Percentiles rank a stretch among this genome's conserved stretches.
Evolutionary conservation across 1,140 invertebrate genomes (phyloP).

Genomic region (Leptinotarsa texana): DNA sequence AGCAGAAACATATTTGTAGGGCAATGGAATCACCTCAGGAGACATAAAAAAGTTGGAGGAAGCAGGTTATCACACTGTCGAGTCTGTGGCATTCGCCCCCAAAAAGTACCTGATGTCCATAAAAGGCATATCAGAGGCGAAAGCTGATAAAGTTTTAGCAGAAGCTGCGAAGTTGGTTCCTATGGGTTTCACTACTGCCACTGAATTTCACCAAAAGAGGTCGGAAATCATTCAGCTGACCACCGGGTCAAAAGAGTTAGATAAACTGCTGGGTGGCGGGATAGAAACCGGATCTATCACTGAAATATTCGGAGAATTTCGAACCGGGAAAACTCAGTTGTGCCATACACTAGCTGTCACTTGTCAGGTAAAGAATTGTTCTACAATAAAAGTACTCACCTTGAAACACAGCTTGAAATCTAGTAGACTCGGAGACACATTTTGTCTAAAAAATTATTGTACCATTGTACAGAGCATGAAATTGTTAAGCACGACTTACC

Average conservation of each 20-base stretch:
- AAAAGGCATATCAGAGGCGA: constrained; percentile 96
- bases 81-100: constrained; percentile 92
- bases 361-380: constrained; percentile 73
- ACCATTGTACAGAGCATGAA: no score
- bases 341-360: constrained; percentile 98
- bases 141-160: constrained; percentile 93
- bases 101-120: constrained; percentile 89
- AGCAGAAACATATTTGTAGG: constrained; percentile 56
- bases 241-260: constrained; percentile 93
- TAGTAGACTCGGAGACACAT: no score
- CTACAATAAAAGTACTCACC: no score
- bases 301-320: constrained; percentile 98
- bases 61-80: constrained; percentile 92
- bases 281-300: constrained; percentile 99
- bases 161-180: constrained; percentile 93
- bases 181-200: constrained; percentile 97
- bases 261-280: constrained; percentile 91
- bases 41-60: constrained; percentile 96
- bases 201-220: constrained; percentile 92
- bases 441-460: no score
- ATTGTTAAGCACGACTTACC: not conserved
- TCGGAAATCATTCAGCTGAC: constrained; percentile 88
- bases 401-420: no score
- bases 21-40: constrained; percentile 83
- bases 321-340: constrained; percentile 97